These are phyloP conservation scores for Pachyrhynchus sulphureomaculatus DNA, from an alignment of 1,140 invertebrate species.

Conservation along the genomic window DNA sequence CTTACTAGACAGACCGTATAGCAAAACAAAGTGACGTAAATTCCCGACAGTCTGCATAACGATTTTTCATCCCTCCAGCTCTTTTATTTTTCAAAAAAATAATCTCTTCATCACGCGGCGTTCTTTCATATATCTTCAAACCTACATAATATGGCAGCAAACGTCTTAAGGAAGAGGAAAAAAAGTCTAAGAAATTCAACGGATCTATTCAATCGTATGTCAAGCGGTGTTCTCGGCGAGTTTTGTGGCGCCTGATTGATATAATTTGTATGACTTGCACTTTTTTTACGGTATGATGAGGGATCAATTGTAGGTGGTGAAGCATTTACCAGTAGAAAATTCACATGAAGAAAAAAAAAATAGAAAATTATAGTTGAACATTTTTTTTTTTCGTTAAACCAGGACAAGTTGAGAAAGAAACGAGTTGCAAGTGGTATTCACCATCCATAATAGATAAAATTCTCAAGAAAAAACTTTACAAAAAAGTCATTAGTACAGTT, in stretches of 20 bases:
- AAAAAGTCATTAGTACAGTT: no score
- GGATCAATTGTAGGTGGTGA: constrained; percentile 14
- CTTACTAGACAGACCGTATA: no score
- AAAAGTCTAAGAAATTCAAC: constrained; percentile 16
- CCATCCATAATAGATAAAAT: no score
- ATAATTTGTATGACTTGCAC: constrained; percentile 22
- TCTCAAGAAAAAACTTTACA: no score
- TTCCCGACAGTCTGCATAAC: no score
- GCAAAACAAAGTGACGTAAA: no score
- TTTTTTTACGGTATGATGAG: constrained; percentile 4
- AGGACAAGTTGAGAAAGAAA: no score
- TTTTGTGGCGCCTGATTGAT: constrained; percentile 21
- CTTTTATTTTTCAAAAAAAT: not conserved
- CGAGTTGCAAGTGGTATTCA: no score
- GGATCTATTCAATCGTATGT: constrained; percentile 12
- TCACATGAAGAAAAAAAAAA: not conserved
- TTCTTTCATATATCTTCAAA: constrained; percentile 14
- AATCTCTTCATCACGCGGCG: constrained; percentile 18
- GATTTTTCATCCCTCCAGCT: constrained; percentile 1
- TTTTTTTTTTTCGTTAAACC: no score
- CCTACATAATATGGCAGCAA: constrained; percentile 21
- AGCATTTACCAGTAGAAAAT: no score
- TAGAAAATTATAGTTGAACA: no score
- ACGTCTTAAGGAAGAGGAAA: constrained; percentile 1
- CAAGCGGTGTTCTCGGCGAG: not conserved